Percentiles rank a stretch among this genome's conserved stretches.
Evolutionary conservation across 2,888 invertebrate genomes (phyloP).

Genomic region (Ecdyonurus torrentis): DNA sequence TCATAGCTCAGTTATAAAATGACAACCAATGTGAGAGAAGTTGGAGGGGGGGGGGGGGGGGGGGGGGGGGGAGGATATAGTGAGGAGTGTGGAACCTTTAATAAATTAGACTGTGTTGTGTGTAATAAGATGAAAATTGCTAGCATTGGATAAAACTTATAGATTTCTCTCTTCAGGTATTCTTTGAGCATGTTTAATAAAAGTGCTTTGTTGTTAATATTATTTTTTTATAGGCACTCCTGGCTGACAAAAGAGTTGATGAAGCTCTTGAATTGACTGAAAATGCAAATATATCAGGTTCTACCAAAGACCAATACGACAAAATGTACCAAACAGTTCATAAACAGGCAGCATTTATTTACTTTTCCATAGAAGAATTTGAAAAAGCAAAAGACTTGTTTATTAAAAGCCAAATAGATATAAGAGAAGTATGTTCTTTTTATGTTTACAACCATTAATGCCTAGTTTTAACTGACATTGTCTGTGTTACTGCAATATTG

Average conservation of each 20-base stretch:
- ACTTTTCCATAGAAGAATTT: conserved; percentile 28
- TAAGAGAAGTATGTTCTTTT: conserved; percentile 23
- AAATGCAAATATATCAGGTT: conserved; percentile 25
- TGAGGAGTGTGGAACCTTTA: too few species aligned
- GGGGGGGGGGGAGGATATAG: too few species aligned
- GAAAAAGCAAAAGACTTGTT: conserved; percentile 28
- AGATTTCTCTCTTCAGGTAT: too few species aligned
- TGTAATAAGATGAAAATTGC: too few species aligned
- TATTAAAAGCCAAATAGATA: conserved; percentile 25
- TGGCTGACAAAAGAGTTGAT: conserved; percentile 19
- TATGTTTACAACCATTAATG: too few species aligned
- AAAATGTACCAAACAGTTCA: conserved; percentile 22
- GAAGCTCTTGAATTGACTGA: conserved; percentile 31
- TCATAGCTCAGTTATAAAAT: too few species aligned
- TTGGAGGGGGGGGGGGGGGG: too few species aligned
- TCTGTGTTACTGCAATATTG: neutral
- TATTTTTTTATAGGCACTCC: conserved; percentile 13
- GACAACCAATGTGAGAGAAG: too few species aligned
- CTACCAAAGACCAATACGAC: conserved; percentile 24
- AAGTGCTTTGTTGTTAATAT: too few species aligned
- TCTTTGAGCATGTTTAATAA: too few species aligned
- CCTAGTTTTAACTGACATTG: neutral
- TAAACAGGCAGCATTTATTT: conserved; percentile 31
- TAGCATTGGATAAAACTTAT: too few species aligned
- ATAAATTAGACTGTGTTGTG: too few species aligned